Base-by-base conservation (phyloP, 2,888 invertebrate genomes). In the Netelia virgata region DNA sequence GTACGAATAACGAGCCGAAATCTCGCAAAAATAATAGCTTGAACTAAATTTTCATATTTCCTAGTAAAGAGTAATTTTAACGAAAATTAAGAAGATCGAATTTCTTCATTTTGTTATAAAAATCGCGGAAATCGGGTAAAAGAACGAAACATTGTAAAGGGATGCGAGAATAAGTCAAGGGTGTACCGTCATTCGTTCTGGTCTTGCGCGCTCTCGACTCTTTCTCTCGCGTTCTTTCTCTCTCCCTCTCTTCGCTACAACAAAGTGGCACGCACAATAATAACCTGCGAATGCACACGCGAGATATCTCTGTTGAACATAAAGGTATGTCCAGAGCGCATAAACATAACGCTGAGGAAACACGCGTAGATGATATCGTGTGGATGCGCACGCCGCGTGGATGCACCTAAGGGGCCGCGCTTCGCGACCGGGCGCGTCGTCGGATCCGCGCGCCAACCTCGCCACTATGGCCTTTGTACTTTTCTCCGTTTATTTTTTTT, bases 361-460 rank as follows among this genome's bases (percentile, higher is more conserved):
- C 92, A 92, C 91, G 90, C 90, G 92, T 92, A 92, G 92, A 92
- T 92, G 90, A 92, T 92, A 92, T 92, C 92, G 90, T 88, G 89
- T 76, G 84, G 89, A 90, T 76, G 57, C 76, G 77, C 73, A 50
- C 73, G 61, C 63, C 73, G 73, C 73, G 61, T 69, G 78, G 70
- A 78, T 92, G 91, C 92, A 92, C 91, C 92, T 91, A 90, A 88
- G 90, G 90, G 91, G 90, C 91, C 91, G 89, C 91, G 89, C 75
- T 64, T 41, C 90, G 89, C 69, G 74, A 64, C 43, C 76, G 63
- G 57, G 90, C 90, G 90, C 90, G 90, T 91, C 91, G 90, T 63
- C 36, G 53, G 74, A 76, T 75, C 88, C 90, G 89, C 90, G 88
- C 89, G 88, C 89, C 90, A 91, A 91, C 91, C 90, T 90, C 92